Percentiles rank a stretch among this genome's conserved stretches.
These are phyloP conservation scores for Sinohyriopsis cumingii DNA, from an alignment of 2,888 invertebrate genomes.

Conservation along the genomic window DNA sequence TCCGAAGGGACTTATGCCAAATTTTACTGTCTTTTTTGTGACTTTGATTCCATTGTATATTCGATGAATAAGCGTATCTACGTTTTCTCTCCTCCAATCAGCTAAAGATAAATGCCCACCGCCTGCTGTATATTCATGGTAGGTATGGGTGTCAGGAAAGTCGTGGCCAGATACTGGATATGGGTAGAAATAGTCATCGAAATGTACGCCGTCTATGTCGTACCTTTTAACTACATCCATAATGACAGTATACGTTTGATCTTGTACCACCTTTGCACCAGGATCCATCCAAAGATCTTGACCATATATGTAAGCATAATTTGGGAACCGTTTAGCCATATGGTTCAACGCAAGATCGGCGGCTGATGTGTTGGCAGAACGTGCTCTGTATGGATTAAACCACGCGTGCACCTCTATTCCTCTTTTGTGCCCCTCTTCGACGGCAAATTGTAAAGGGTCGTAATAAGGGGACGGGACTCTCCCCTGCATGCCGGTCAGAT, in stretches of 20 bases:
- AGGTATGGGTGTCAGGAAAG: constrained; percentile 63
- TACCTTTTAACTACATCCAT: constrained; percentile 60
- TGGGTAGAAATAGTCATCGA: constrained; percentile 70
- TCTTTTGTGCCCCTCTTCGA: constrained; percentile 53
- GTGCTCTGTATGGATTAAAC: constrained; percentile 66
- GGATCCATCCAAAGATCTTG: constrained; percentile 67
- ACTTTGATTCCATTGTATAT: constrained; percentile 46
- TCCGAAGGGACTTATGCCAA: constrained; percentile 67
- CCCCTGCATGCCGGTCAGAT: constrained; percentile 65
- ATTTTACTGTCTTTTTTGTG: constrained; percentile 50
- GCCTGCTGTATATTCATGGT: constrained; percentile 43
- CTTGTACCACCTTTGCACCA: constrained; percentile 52
- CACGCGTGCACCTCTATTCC: constrained; percentile 66
- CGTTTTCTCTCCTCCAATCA: constrained; percentile 65
- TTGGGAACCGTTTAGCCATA: constrained; percentile 56
- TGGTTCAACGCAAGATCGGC: constrained; percentile 59
- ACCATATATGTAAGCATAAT: constrained; percentile 58
- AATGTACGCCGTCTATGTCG: constrained; percentile 66
- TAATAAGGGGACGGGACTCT: constrained; percentile 56
- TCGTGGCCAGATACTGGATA: constrained; percentile 56
- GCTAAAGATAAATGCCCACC: constrained; percentile 55
- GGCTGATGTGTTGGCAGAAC: constrained; percentile 43
- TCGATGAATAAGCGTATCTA: constrained; percentile 53
- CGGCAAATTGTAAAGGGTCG: constrained; percentile 59
- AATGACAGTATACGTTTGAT: constrained; percentile 51